These are phyloP conservation scores for Chelidonichthys spinosus DNA, from an alignment of 2,797 vertebrate genomes.

Conservation along the genomic window DNA sequence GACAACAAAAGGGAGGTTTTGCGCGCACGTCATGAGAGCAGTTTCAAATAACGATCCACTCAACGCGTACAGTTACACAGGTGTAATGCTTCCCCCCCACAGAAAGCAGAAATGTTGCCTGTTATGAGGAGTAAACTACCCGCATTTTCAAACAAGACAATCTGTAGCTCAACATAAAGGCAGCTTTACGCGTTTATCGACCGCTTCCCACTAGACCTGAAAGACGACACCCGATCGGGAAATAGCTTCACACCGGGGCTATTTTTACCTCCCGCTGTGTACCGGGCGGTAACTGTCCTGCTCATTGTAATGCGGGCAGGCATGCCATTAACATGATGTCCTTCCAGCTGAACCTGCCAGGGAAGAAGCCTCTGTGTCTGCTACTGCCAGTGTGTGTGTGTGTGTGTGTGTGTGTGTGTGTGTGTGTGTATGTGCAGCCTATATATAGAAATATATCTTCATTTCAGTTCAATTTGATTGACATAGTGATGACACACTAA, in stretches of 20 bases:
- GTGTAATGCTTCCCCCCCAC: not conserved
- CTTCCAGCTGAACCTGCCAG: slow-evolving; percentile 12
- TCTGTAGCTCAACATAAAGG: not conserved
- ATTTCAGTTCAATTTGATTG: not conserved
- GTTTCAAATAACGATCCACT: not conserved
- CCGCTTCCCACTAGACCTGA: slow-evolving; percentile 26
- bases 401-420: not conserved
- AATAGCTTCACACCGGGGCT: slow-evolving; percentile 13
- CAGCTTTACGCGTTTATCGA: too few species aligned
- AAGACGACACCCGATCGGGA: slow-evolving; percentile 26
- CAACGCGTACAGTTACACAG: not conserved
- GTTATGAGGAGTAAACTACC: not conserved
- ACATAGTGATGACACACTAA: not conserved
- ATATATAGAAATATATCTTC: not conserved
- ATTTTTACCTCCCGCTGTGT: slow-evolving; percentile 18
- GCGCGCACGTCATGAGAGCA: not conserved
- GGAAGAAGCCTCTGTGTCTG: not conserved
- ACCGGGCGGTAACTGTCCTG: not conserved
- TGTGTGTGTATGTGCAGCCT: not conserved
- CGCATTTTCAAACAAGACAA: not conserved
- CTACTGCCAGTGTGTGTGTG: not conserved
- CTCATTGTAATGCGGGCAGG: slow-evolving; percentile 24
- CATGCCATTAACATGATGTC: slow-evolving; percentile 11
- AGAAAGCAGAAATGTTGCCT: not conserved
- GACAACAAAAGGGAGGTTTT: slow-evolving; percentile 27